Base-by-base conservation (phyloP, 2,797 vertebrate genomes). In the Gobionotothen gibberifrons region DNA sequence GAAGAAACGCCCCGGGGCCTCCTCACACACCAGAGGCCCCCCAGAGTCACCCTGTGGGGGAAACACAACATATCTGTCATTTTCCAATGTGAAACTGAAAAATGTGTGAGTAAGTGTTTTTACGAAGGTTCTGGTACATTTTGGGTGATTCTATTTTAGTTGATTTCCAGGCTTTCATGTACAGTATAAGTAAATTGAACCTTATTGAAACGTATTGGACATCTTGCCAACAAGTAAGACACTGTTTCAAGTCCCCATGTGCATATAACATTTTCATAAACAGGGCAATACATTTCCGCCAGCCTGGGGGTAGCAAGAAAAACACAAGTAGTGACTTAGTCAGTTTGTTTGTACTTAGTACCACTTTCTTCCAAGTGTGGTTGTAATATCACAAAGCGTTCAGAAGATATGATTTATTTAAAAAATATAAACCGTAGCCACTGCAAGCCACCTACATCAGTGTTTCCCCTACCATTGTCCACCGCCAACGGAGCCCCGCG, bases 1-100 rank as follows among this genome's bases (percentile, higher is more conserved):
- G 59, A 97, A 99, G 78, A 98, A 99, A 76, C 93, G 93, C 0
- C 97, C 97, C 0, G 97, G 94, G 0, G 94, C 92, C 65, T 94
- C 94, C 84, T 99, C 96, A 53, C 98, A 99, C 72, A 96, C 97
- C 90, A 99, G 84, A 47, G 98, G 97, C 0, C 98, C 98, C 9
- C 98, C 98, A 0, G 98, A 99, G 86, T 99, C 98, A 9, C 98
- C 97, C 98, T 99, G 85, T 14, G 44, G 49, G 47, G 8, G 29
- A 83, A 54, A 87, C 15, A 87, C 16, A 81, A 44, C 16, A 61
- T 16, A 8, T 9, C 26, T 26, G 26, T 26, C 26, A 26, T 26
- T 26, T 26, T 1, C 26, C 26, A 5, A 26, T 26, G 26, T 26
- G 26, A 26, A 26, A 26, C 26, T 26, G 26, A 26, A 26, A 26